phyloP scores from a whole-genome alignment of 2,797 vertebrate species.

The Hemibagrus guttatus region DNA sequence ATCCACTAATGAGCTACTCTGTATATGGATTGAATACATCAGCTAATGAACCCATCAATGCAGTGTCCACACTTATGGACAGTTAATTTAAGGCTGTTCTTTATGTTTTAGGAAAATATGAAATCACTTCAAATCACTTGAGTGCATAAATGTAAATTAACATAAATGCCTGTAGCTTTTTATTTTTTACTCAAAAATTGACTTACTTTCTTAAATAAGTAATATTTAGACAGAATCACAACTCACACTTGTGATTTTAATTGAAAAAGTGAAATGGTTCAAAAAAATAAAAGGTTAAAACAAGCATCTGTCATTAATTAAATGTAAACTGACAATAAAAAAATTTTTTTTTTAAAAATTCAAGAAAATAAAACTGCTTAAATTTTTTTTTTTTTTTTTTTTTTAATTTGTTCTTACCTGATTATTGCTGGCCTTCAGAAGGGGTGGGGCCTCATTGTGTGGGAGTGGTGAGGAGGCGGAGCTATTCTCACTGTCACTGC shows the following conservation, averaged over 20 bases:
- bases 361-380: no score
- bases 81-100: not conserved
- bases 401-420: conserved; percentile 86
- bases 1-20: not conserved
- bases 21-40: not conserved
- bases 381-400: no score
- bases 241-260: not conserved
- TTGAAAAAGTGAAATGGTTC: not conserved
- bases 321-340: not conserved
- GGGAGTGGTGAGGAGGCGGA: conserved; percentile 80
- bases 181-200: not conserved
- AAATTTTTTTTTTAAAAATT: no score
- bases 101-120: no score
- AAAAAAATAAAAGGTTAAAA: not conserved
- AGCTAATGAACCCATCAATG: not conserved
- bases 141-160: not conserved
- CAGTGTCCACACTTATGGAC: not conserved
- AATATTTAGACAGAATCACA: not conserved
- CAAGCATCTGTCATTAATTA: not conserved
- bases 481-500: conserved; percentile 91
- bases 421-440: conserved; percentile 87
- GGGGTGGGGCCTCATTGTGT: conserved; percentile 78
- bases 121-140: not conserved
- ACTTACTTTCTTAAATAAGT: no score
- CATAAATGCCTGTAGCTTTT: not conserved